These are phyloP conservation scores for Astropecten irregularis DNA, from an alignment of 53 echinoderm and acorn worm genomes.

Conservation along the genomic window DNA sequence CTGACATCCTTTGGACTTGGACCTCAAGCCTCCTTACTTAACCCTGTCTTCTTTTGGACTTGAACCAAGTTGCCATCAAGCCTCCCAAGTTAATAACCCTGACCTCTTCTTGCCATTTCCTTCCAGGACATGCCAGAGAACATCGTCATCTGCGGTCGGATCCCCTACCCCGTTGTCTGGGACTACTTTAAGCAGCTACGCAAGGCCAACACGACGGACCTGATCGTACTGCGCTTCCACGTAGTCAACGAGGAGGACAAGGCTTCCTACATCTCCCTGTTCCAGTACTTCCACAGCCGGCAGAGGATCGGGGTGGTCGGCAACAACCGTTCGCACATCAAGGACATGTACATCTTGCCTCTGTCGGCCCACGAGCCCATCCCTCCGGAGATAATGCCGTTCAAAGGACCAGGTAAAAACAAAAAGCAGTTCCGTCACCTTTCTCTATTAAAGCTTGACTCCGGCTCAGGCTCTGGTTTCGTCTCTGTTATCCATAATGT, in stretches of 20 bases:
- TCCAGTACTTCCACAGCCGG: slow-evolving; percentile 91
- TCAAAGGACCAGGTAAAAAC: slow-evolving; percentile 85
- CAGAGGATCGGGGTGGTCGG: slow-evolving; percentile 92
- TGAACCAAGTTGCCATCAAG: too few relatives aligned
- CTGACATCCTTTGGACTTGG: too few relatives aligned
- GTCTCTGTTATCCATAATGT: too few relatives aligned
- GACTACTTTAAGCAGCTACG: slow-evolving; percentile 90
- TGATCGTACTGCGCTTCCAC: slow-evolving; percentile 82
- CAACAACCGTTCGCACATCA: slow-evolving; percentile 74
- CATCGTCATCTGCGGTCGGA: slow-evolving; percentile 89
- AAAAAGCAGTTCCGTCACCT: too few relatives aligned
- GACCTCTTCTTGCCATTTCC: background rate
- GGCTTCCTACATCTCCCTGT: slow-evolving; percentile 73
- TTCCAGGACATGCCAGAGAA: slow-evolving; percentile 80
- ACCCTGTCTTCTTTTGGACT: too few relatives aligned
- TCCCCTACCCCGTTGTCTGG: slow-evolving; percentile 90
- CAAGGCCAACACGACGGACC: slow-evolving; percentile 79
- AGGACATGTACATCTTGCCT: slow-evolving; percentile 94
- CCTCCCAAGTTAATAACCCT: too few relatives aligned
- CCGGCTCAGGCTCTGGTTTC: too few relatives aligned
- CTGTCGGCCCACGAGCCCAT: slow-evolving; percentile 77
- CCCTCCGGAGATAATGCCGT: slow-evolving; percentile 72
- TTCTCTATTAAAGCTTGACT: too few relatives aligned
- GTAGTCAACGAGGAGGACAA: slow-evolving; percentile 83
- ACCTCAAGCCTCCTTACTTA: too few relatives aligned